Evolutionary conservation across 2,797 vertebrate species (phyloP).

Genomic region (Eremophila alpestris): DNA sequence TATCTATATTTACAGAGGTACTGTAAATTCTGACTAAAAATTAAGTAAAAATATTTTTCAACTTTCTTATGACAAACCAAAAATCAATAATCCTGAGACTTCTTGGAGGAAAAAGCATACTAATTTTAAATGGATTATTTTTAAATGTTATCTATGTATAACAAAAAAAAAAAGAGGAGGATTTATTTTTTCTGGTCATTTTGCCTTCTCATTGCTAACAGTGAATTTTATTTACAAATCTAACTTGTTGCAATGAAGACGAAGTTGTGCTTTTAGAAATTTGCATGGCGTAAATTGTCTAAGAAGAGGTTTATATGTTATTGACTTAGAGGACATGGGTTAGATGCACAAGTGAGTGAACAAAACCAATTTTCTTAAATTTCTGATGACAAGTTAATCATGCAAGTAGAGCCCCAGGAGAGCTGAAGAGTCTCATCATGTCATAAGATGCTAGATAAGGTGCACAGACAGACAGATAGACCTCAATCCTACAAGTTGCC

Average conservation of each 20-base stretch:
- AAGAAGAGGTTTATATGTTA: not conserved
- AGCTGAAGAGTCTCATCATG: conserved; percentile 6
- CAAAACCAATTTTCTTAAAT: conserved; percentile 25
- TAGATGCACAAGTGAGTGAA: not conserved
- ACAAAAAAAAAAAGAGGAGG: not conserved
- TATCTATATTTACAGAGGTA: not conserved
- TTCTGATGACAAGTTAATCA: conserved; percentile 39
- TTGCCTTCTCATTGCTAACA: not conserved
- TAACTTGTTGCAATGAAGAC: not conserved
- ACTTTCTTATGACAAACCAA: not conserved
- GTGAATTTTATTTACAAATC: not conserved
- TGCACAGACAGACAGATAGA: conserved; percentile 29
- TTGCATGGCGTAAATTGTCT: not conserved
- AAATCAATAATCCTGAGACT: not conserved
- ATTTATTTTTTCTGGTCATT: not conserved
- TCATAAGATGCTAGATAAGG: conserved; percentile 42
- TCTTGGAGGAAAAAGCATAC: not conserved
- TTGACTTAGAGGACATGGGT: not conserved
- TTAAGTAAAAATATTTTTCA: not conserved
- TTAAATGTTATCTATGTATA: too few relatives aligned
- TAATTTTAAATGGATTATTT: not conserved
- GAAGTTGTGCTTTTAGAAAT: not conserved
- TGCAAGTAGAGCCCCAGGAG: conserved; percentile 14
- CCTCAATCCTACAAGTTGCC: conserved; percentile 24
- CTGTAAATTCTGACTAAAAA: not conserved